These are phyloP conservation scores for Patiria miniata DNA, from an alignment of 35 echinoderm and acorn worm species.

Conservation along the genomic window DNA sequence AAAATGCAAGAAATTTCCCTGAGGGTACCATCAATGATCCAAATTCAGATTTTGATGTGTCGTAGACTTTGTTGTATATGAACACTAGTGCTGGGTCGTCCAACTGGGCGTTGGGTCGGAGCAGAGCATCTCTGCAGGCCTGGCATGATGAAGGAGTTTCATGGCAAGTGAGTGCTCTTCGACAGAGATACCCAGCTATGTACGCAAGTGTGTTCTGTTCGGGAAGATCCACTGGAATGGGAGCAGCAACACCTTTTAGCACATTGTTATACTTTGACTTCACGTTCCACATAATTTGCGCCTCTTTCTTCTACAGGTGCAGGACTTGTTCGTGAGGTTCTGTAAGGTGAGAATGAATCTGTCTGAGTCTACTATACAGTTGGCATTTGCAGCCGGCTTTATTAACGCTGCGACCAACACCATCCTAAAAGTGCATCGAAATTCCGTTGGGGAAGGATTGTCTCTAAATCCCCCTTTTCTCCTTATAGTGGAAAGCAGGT, in stretches of 20 bases:
- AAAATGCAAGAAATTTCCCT: conserved; percentile 29
- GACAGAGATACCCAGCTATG: conserved; percentile 39
- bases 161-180: conserved; percentile 35
- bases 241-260: background rate
- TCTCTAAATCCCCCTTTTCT: conserved; percentile 59
- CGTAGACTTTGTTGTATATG: conserved; percentile 32
- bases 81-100: conserved; percentile 35
- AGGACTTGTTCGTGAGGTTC: conserved; percentile 28
- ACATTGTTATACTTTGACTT: background rate
- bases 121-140: conserved; percentile 36
- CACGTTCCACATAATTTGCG: background rate
- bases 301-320: no score
- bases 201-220: conserved; percentile 45
- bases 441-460: conserved; percentile 53
- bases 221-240: conserved; percentile 12
- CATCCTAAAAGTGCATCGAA: conserved; percentile 40
- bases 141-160: background rate
- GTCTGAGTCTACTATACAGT: conserved; percentile 11
- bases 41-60: conserved; percentile 45
- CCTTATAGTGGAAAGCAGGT: conserved; percentile 52
- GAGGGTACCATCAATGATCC: conserved; percentile 23
- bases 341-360: conserved; percentile 39
- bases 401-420: conserved; percentile 52
- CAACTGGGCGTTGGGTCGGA: conserved; percentile 10
- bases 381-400: conserved; percentile 45